Evolutionary conservation across 2,888 invertebrate genomes (phyloP).

Genomic region (Ochropleura plecta): DNA sequence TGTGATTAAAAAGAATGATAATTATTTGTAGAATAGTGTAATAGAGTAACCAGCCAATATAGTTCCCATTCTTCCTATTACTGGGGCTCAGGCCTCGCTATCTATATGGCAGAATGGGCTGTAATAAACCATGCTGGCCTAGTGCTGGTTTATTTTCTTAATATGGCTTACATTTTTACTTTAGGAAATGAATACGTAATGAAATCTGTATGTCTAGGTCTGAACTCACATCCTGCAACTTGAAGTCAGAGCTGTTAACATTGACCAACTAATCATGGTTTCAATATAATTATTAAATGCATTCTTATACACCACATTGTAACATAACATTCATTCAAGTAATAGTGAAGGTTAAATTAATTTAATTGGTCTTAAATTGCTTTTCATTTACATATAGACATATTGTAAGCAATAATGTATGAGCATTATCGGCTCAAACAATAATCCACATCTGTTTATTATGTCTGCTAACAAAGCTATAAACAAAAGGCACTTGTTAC

Average conservation of each 20-base stretch:
- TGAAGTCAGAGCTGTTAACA: not conserved
- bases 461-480: not conserved
- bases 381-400: no score
- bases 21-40: not conserved
- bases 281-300: not conserved
- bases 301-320: not conserved
- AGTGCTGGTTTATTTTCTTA: not conserved
- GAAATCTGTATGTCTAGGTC: not conserved
- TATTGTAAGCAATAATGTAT: not conserved
- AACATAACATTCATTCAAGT: not conserved
- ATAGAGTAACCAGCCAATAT: not conserved
- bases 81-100: not conserved
- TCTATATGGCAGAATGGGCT: not conserved
- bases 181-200: not conserved
- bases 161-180: not conserved
- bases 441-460: not conserved
- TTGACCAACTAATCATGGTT: not conserved
- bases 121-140: not conserved
- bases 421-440: no score
- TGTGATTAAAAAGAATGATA: constrained; percentile 22
- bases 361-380: no score
- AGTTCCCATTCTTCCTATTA: not conserved
- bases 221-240: not conserved
- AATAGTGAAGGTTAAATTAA: not conserved
- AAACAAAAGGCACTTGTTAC: not conserved